Evolutionary conservation across 2,797 vertebrate species (phyloP).

Genomic region (Serranus cabrilla): DNA sequence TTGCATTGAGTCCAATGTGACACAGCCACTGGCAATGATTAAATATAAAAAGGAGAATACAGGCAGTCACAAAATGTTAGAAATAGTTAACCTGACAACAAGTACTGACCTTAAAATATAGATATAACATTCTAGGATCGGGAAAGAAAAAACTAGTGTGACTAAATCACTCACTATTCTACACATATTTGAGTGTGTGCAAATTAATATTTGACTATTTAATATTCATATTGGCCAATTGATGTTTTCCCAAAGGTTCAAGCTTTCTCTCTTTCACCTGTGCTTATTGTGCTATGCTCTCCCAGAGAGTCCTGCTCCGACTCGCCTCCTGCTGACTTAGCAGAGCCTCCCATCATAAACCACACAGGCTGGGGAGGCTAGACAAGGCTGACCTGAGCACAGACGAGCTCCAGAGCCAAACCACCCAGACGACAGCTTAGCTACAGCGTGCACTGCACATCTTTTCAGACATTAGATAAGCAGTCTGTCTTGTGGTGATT

Average conservation of each 20-base stretch:
- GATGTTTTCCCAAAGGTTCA: conserved; percentile 37
- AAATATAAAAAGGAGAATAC: conserved; percentile 1
- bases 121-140: not conserved
- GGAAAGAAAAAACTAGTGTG: not conserved
- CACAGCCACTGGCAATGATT: not conserved
- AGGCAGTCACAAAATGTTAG: not conserved
- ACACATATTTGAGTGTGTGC: not conserved
- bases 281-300: conserved; percentile 42
- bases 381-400: conserved; percentile 77
- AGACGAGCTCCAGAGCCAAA: conserved; percentile 73
- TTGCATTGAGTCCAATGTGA: conserved; percentile 21
- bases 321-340: conserved; percentile 82
- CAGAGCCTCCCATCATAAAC: conserved; percentile 78
- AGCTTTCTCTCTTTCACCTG: conserved; percentile 18
- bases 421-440: conserved; percentile 77
- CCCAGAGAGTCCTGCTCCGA: conserved; percentile 71
- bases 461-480: conserved; percentile 81
- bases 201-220: conserved; percentile 21
- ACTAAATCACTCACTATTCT: not conserved
- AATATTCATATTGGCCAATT: conserved; percentile 13
- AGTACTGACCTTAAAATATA: not conserved
- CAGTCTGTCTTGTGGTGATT: conserved; percentile 78
- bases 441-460: conserved; percentile 57
- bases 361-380: conserved; percentile 75
- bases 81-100: not conserved